Base-by-base conservation (phyloP, 2,888 invertebrate species). In the Harmothoe impar region DNA sequence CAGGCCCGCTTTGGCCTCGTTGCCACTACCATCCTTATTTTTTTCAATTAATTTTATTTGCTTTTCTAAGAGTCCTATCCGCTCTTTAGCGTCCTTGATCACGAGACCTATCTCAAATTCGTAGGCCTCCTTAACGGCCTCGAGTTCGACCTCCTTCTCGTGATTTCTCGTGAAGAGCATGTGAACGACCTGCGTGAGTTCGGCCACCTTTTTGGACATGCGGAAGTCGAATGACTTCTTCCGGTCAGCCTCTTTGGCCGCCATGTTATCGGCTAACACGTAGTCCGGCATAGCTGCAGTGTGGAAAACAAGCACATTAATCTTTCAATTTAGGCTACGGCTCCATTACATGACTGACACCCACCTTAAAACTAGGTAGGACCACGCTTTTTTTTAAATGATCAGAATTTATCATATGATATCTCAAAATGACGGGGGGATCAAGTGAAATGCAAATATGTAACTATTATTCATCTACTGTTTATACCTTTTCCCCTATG, bases 151-250 rank as follows among this genome's bases (percentile, higher is more conserved):
- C 90, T 95, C 95, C 90, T 95, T 95, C 92, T 95, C 95, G 90
- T 95, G 95, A 91, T 95, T 95, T 43, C 95, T 92, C 7, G 94
- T 95, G 92, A 95, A 95, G 72, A 95, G 93, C 95, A 95, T 95
- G 92, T 95, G 95, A 33, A 95, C 95, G 0, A 95, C 95, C 90
- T 95, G 95, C 0, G 95, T 95, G 88, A 95, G 92, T 91, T 95
- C 95, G 0, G 95, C 95, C 68, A 95, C 95, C 89, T 95, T 95
- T 93, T 95, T 95, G 31, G 95, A 95, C 95, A 95, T 95, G n/a
- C 95, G 94, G 92, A 95, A 95, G 72, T 95, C 95, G 91, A 95
- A 94, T 7, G 93, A 94, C 91, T 94, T 93, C 91, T 94, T 94
- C n/a, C 91, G 84, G 85, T 93, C 54, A 0, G 54, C 52, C 51